Base-by-base conservation (phyloP, 2,797 vertebrate genomes). In the Streptopelia turtur region DNA sequence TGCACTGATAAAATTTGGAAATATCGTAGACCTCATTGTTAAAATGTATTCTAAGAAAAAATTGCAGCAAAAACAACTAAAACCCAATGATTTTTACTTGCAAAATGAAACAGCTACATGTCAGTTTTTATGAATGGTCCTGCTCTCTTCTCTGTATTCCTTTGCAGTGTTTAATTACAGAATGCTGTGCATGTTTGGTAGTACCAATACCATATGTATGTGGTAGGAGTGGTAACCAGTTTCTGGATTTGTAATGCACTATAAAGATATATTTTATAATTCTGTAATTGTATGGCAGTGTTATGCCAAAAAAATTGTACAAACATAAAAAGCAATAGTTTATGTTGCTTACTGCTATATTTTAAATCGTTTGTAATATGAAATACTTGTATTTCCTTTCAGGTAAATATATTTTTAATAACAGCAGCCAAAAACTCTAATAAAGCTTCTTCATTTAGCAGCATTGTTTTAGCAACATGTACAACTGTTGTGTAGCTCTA, bases 341-440 rank as follows among this genome's bases (percentile, higher is more conserved):
- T 95, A 89, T 95, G 94, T 98, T 98, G 98, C 96, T 96, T 96
- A 93, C 79, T 96, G 96, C 96, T 97, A 43, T 97, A 97, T 97
- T 97, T 97, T 96, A 92, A 97, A 97, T 97, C 5, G 49, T 97
- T 95, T 97, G 88, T 97, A 96, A 97, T 93, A 89, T 95, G 5
- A 97, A 96, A 97, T 79, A 97, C 91, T 95, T 96, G 96, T 87
- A 96, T 93, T 97, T 97, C 31, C 65, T 96, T 97, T 96, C 87
- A 95, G 95, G 96, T 96, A 96, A 97, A 97, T 97, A 96, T 95
- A 97, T 98, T 98, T 98, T 98, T 97, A 97, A 93, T 96, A 97
- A 95, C 68, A 96, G 89, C 96, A 96, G 91, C 92, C 92, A 94
- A 95, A 91, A 95, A 5, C 72, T 87, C 87, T 94, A 96, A 96